phyloP scores from a whole-genome alignment of 2,888 invertebrate genomes.

The Nomada lathburiana region DNA sequence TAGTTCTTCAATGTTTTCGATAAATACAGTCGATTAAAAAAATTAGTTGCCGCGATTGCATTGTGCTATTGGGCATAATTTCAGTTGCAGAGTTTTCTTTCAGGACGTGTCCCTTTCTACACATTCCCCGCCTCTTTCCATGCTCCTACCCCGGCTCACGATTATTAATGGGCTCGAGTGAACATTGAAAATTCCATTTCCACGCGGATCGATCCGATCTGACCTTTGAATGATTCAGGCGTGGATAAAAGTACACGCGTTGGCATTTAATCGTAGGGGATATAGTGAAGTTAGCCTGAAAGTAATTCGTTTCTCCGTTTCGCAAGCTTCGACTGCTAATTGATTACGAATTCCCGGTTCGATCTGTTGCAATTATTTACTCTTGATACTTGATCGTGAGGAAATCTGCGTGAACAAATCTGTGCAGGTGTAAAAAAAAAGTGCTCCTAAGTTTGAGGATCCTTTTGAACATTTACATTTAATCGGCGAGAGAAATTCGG shows the following conservation, averaged over 20 bases:
- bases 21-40: no score
- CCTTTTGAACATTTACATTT: no score
- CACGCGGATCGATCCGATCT: conserved; percentile 16
- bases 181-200: conserved; percentile 27
- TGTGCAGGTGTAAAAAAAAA: no score
- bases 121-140: not conserved
- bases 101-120: conserved; percentile 17
- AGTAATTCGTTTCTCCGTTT: conserved; percentile 24
- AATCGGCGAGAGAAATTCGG: no score
- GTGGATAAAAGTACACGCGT: conserved; percentile 26
- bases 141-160: not conserved
- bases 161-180: conserved; percentile 1
- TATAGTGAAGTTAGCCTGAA: not conserved
- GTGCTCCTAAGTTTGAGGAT: no score
- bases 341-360: not conserved
- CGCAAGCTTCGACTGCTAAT: not conserved
- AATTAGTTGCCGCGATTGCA: no score
- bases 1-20: no score
- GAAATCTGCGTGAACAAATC: no score
- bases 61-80: conserved; percentile 11
- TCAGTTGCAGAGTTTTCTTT: conserved; percentile 8
- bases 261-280: conserved; percentile 23
- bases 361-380: not conserved
- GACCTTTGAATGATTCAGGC: conserved; percentile 17
- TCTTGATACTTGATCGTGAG: not conserved